phyloP scores from a whole-genome alignment of 1,140 invertebrate genomes.

The Onthophagus taurus region DNA sequence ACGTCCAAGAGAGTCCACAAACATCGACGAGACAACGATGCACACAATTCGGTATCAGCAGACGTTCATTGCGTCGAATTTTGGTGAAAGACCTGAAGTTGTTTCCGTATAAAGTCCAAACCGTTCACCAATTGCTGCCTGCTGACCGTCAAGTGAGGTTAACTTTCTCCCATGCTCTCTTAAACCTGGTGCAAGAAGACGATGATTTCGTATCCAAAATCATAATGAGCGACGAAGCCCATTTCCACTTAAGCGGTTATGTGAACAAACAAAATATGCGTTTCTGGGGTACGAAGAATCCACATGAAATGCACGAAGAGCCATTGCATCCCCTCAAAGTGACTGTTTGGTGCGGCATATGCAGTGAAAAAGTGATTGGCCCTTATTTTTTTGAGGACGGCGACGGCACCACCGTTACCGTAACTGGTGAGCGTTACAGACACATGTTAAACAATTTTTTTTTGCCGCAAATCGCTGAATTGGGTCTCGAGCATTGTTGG shows the following conservation, averaged over 20 bases:
- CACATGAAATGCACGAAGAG: slow-evolving; percentile 8
- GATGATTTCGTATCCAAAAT: slow-evolving; percentile 14
- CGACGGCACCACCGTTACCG: slow-evolving; percentile 3
- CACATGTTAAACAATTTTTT: slow-evolving; percentile 3
- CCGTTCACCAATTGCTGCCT: slow-evolving; percentile 19
- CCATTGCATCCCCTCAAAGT: background rate
- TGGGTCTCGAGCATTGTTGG: slow-evolving; percentile 8
- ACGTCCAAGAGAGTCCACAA: slow-evolving; percentile 12
- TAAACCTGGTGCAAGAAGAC: slow-evolving; percentile 11
- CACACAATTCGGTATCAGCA: slow-evolving; percentile 17
- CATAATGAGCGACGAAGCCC: slow-evolving; percentile 12
- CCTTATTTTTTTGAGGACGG: background rate
- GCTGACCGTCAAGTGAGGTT: slow-evolving; percentile 11
- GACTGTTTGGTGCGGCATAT: background rate
- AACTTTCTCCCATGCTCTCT: slow-evolving; percentile 11
- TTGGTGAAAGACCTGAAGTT: slow-evolving; percentile 9
- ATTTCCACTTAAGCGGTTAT: too few relatives aligned
- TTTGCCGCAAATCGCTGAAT: slow-evolving; percentile 6
- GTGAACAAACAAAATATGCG: too few relatives aligned
- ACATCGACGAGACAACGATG: slow-evolving; percentile 14
- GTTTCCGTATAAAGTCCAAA: slow-evolving; percentile 7
- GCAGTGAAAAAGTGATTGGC: background rate
- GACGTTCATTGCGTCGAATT: slow-evolving; percentile 15
- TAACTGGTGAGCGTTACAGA: slow-evolving; percentile 10
- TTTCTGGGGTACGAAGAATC: too few relatives aligned